A percentile compares a stretch with the other conserved stretches of the same genome.
Conservation (phyloP, 2,797 vertebrate genomes). For the Enteromius afrohamiltoni region DNA sequence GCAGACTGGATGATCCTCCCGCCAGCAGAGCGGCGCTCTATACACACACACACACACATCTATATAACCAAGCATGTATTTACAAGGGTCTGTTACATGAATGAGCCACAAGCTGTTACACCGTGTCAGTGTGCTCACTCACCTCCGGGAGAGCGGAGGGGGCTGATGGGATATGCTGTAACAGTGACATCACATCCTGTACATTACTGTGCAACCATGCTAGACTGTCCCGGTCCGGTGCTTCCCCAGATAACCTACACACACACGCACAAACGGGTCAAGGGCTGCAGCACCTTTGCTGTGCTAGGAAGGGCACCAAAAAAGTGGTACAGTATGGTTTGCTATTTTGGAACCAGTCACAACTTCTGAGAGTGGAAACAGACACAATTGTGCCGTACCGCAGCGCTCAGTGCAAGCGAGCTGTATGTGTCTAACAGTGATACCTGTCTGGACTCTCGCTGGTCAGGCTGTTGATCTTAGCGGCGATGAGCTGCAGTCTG, state of each 20-base stretch:
- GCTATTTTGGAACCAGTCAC: no score
- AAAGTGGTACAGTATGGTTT: no score
- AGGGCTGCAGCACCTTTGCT: background rate
- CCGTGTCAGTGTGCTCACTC: conserved; percentile 4
- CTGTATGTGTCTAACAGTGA: no score
- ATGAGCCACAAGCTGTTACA: background rate
- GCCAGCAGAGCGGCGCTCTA: conserved; percentile 73
- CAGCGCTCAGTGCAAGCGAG: no score
- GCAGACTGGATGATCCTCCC: conserved; percentile 74
- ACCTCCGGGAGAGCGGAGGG: conserved; percentile 79
- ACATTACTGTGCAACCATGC: conserved; percentile 83
- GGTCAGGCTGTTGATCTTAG: conserved; percentile 81
- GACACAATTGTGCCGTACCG: no score
- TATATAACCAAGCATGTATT: background rate
- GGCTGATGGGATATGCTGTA: conserved; percentile 80
- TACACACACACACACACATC: conserved; percentile 21
- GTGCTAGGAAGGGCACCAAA: no score
- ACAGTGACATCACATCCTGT: conserved; percentile 84
- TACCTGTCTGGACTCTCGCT: conserved; percentile 81
- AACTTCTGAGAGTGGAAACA: no score
- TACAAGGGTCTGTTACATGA: background rate
- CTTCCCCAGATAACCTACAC: conserved; percentile 75
- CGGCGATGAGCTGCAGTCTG: conserved; percentile 81
- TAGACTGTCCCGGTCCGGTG: conserved; percentile 81
- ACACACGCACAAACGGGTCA: conserved; percentile 20